These are phyloP conservation scores for Zalophus californianus DNA, from an alignment of 2,797 vertebrate genomes.

Conservation along the genomic window DNA sequence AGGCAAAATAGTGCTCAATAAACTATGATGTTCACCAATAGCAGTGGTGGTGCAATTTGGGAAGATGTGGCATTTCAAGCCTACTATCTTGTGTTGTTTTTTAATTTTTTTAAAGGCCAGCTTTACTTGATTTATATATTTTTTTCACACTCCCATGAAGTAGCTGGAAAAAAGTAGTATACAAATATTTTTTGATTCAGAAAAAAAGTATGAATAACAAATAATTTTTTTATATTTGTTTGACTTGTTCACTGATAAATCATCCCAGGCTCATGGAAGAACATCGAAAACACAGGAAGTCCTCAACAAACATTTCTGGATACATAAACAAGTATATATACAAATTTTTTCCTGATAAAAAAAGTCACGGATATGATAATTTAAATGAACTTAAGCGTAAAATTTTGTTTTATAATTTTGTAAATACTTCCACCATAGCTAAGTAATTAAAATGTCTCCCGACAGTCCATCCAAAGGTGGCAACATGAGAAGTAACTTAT, in stretches of 20 bases:
- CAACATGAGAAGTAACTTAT: background rate
- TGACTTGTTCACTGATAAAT: background rate
- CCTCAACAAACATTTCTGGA: background rate
- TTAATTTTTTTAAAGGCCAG: background rate
- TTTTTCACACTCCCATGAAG: background rate
- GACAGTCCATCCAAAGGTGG: background rate
- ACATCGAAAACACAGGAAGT: background rate
- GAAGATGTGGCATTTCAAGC: background rate
- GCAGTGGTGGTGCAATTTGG: background rate
- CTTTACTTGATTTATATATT: background rate
- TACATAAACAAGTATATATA: background rate
- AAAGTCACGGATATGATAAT: background rate
- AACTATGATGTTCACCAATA: background rate
- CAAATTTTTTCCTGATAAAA: background rate
- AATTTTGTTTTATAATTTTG: background rate
- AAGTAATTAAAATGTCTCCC: background rate
- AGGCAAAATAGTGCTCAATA: background rate
- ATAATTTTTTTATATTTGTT: background rate
- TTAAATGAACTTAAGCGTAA: background rate
- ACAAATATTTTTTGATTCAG: background rate
- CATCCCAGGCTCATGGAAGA: background rate
- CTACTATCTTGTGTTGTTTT: background rate
- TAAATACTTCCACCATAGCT: background rate
- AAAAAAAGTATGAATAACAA: background rate
- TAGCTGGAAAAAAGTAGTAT: background rate